Percentiles rank a stretch among this genome's conserved stretches.
phyloP scores from a whole-genome alignment of 2,888 invertebrate genomes.

The Drosophila mayaguana region DNA sequence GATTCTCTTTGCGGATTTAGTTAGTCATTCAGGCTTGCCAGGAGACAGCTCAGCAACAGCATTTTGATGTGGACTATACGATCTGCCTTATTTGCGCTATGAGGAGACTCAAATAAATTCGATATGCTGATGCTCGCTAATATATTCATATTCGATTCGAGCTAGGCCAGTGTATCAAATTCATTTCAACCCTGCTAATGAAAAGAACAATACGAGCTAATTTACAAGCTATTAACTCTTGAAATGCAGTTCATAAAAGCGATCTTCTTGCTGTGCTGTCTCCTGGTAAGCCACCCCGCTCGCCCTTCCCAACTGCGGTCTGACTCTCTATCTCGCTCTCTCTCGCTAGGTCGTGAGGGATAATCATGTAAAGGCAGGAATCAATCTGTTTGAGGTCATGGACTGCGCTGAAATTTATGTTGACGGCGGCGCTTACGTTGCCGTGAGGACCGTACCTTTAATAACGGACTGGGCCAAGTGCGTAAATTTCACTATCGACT shows the following conservation, averaged over 20 bases:
- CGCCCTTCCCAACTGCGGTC: background rate
- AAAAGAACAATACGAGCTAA: background rate
- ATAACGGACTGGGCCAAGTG: background rate
- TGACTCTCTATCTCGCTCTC: background rate
- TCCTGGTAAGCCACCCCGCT: background rate
- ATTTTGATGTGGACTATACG: background rate
- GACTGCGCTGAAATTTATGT: background rate
- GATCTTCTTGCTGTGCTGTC: background rate
- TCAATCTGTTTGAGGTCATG: background rate
- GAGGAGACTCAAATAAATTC: background rate
- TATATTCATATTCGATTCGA: background rate
- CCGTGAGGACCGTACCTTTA: background rate
- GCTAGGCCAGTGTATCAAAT: background rate
- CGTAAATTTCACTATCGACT: rapidly evolving
- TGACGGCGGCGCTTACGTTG: background rate
- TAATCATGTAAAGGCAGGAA: background rate
- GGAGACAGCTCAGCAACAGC: constrained; percentile 1
- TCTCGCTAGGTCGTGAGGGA: background rate
- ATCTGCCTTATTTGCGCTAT: constrained; percentile 1
- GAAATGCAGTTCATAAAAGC: background rate
- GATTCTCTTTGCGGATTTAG: too few species aligned
- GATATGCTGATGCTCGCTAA: background rate
- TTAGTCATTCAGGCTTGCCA: constrained; percentile 7
- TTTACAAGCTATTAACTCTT: background rate
- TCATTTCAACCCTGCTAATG: background rate